Conservation (phyloP, 2,113 vertebrate genomes). For the Sminthopsis crassicaudata region DNA sequence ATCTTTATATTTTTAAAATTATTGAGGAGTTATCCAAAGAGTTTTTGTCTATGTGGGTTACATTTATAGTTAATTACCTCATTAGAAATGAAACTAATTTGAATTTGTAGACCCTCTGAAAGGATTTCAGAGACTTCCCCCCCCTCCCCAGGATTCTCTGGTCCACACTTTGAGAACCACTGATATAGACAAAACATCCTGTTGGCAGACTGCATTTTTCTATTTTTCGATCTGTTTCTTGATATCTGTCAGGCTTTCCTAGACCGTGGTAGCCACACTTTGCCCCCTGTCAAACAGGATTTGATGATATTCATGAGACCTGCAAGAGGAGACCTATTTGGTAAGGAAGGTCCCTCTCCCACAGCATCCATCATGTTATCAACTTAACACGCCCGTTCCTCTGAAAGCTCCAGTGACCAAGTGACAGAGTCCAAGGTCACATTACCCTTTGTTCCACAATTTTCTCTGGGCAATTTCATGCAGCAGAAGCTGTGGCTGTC, state of each 20-base stretch:
- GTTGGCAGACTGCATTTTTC: not conserved
- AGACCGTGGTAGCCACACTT: not conserved
- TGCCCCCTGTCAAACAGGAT: not conserved
- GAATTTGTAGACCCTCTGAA: no score
- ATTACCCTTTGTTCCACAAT: not conserved
- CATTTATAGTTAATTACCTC: no score
- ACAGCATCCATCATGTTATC: not conserved
- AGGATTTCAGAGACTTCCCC: no score
- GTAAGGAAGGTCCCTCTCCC: not conserved
- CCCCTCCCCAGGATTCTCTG: no score
- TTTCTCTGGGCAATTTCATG: not conserved
- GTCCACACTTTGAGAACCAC: no score
- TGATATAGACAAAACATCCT: not conserved
- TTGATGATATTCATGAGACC: not conserved
- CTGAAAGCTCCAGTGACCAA: not conserved
- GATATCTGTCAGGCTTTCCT: not conserved
- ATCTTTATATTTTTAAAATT: no score
- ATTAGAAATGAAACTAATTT: no score
- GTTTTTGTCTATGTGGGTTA: no score
- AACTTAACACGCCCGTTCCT: not conserved
- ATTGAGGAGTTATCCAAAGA: no score
- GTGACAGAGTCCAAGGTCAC: not conserved
- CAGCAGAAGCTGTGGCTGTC: not conserved
- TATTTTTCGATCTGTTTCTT: not conserved
- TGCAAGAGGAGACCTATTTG: not conserved